Base-by-base conservation (phyloP, 2,113 vertebrate genomes). In the Tretioscincus oriximinensis region DNA sequence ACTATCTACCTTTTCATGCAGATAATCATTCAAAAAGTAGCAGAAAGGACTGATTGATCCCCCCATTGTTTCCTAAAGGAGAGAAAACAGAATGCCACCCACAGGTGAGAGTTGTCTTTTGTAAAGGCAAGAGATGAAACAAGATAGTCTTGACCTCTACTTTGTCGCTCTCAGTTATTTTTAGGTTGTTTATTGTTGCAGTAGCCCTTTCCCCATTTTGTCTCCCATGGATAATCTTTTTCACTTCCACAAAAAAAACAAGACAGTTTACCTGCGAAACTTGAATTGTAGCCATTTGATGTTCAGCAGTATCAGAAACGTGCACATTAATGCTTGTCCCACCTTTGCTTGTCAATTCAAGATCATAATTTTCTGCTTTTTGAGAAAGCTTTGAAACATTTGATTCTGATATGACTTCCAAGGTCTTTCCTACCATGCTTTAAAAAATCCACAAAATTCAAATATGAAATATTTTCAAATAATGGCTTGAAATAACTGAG, bases 251-350 rank as follows among this genome's bases (percentile, higher is more conserved):
- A 81, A 76, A 77, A 80, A 66, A 54, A 45, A 31, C 70, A 9
- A 61, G 81, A 29, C 66, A 60, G 78, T 79, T 94, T 93, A 95
- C 95, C 93, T 94, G 82, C 69, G 71, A 51, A 9, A 85, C 83
- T 70, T 5, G 82, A 81, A 80, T n/a, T 76, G 70, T 24, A 71
- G 76, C 20, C 45, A 83, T 10, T 18, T 3, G 47, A 12, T 80
- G 47, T 54, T 78, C 84, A 72, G 10, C 3, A 80, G 6, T 6
- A 81, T 10, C 26, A 64, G 51, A 61, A 81, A 77, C 61, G 11
- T 83, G 81, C 74, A 69, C 77, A 65, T 64, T 1, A 84, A 70
- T 76, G 85, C 29, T 83, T 60, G 81, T 76, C 76, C 24, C 64
- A 77, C 74, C 21, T 77, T 18, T 61, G n/a, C 61, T 1, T 31